Evolutionary conservation across 2,888 invertebrate species (phyloP), one percentile per base, ranked within the genome.

Genomic region (Chorisops tibialis): DNA sequence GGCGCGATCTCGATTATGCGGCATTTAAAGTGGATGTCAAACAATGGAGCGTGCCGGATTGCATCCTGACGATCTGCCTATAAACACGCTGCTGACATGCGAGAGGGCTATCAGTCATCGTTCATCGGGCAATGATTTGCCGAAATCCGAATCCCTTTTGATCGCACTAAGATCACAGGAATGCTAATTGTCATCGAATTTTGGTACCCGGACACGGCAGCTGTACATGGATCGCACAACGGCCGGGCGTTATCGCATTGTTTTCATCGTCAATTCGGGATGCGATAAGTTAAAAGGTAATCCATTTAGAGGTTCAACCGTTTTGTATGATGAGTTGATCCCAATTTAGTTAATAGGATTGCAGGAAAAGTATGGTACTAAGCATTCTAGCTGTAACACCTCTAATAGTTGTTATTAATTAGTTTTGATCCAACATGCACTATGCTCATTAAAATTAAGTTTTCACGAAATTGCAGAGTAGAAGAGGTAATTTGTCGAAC

Each of bases 181-280:
- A 52, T 52, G 52, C 52, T 52, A 52, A 52, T 52, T 52, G 52
- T 52, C 16, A 19, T 52, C 52, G 30, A 52, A 52, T 52, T 52
- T 52, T 35, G 12, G 18, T 35, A 11, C n/a, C 22, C 30, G 19
- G n/a, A 38, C 12, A 6, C 7, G 14, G 52, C 52, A 52, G 52
- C 16, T 52, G 52, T 38, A 9, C 12, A n/a, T 45, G 14, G 45
- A 18, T 18, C 16, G 45, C 18, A 18, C 18, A 18, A 18, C 18
- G 19, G 14, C 21, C 12, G 38, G 22, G 52, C 50, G 50, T 35
- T 50, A 50, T 50, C 50, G 37, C 16, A 37, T 50, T 50, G 52
- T 38, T 52, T 52, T 52, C 38, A 52, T 52, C 52, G 16, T 35
- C 12, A 52, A 35, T 37, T n/a, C 9, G 18, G 30, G 50, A 18